phyloP scores from a whole-genome alignment of 2,888 invertebrate species.

The Lasioglossum malachurum region DNA sequence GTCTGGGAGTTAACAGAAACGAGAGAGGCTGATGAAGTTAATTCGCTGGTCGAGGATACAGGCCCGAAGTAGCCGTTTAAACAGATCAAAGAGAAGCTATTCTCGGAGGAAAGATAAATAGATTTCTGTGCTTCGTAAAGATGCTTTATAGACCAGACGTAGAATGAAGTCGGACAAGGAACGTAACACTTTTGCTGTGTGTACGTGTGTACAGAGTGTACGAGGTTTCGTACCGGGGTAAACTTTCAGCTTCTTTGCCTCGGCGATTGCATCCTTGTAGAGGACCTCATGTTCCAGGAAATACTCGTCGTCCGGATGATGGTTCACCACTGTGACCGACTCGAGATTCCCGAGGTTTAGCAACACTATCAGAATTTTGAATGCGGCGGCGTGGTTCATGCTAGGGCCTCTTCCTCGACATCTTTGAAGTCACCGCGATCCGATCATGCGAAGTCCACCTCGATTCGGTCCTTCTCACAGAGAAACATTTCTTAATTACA shows the following conservation, averaged over 20 bases:
- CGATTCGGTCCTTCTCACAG: slow-evolving; percentile 14
- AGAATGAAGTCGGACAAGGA: slow-evolving; percentile 53
- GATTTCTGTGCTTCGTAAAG: slow-evolving; percentile 57
- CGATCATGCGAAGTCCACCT: background rate
- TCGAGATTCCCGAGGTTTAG: slow-evolving; percentile 70
- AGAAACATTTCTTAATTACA: background rate
- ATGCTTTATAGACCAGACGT: slow-evolving; percentile 63
- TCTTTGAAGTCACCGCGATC: slow-evolving; percentile 41
- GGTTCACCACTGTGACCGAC: slow-evolving; percentile 80
- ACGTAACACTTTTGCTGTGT: slow-evolving; percentile 42
- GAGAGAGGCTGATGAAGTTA: slow-evolving; percentile 34
- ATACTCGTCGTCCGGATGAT: slow-evolving; percentile 86
- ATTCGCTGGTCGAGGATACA: slow-evolving; percentile 31
- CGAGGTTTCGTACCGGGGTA: slow-evolving; percentile 82
- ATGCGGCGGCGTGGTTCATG: slow-evolving; percentile 75
- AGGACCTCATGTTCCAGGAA: slow-evolving; percentile 88
- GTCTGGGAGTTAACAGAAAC: slow-evolving; percentile 1
- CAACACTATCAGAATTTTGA: slow-evolving; percentile 71
- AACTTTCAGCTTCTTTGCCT: slow-evolving; percentile 85
- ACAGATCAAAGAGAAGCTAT: slow-evolving; percentile 68
- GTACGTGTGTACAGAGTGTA: slow-evolving; percentile 14
- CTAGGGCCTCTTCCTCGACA: slow-evolving; percentile 74
- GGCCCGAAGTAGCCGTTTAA: slow-evolving; percentile 41
- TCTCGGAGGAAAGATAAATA: slow-evolving; percentile 68
- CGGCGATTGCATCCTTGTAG: slow-evolving; percentile 86